These are phyloP conservation scores for Eristalis tenax DNA, from an alignment of 2,888 invertebrate genomes.

Conservation along the genomic window DNA sequence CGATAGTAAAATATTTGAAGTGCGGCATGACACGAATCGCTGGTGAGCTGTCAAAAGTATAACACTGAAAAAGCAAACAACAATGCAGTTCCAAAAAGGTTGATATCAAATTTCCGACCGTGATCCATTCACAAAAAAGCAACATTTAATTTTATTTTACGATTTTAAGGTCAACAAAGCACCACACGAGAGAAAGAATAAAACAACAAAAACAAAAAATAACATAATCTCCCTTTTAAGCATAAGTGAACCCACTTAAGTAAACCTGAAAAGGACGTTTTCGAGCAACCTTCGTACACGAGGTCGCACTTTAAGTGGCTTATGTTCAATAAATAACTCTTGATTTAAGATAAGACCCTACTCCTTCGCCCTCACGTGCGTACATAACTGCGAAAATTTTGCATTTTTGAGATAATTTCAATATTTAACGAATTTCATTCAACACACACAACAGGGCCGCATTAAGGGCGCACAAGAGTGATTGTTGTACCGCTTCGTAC, in stretches of 20 bases:
- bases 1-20: too few relatives aligned
- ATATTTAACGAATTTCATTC: conserved; percentile 62
- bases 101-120: not conserved
- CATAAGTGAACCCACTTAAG: not conserved
- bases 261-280: not conserved
- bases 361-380: not conserved
- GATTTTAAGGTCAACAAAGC: not conserved
- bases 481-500: not conserved
- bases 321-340: conserved; percentile 1
- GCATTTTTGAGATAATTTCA: conserved; percentile 45
- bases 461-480: conserved; percentile 34
- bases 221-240: not conserved
- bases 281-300: not conserved
- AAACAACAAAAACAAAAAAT: not conserved
- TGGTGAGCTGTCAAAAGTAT: too few relatives aligned
- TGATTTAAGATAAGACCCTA: not conserved
- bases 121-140: not conserved
- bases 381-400: not conserved
- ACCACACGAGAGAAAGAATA: not conserved
- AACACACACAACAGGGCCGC: conserved; percentile 50
- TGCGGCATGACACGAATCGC: too few relatives aligned
- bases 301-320: not conserved
- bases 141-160: not conserved
- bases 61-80: too few relatives aligned
- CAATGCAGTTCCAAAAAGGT: too few relatives aligned